Evolutionary conservation across 2,888 invertebrate species (phyloP), one percentile per base, ranked within the genome.

Genomic region (Xylota segnis): DNA sequence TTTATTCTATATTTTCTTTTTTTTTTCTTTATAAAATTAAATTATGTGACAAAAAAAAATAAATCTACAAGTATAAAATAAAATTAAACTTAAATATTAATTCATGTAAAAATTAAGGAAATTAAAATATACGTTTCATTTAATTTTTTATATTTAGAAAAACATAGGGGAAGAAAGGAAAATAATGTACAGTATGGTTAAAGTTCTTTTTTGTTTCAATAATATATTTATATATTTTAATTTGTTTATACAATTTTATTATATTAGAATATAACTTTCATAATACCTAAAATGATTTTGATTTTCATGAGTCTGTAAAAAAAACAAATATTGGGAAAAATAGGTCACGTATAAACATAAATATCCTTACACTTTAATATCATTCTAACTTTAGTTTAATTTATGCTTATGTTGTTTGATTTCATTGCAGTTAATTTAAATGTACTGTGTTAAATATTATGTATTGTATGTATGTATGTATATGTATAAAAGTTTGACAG

Each of bases 31-130:
- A 78, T 74, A 75, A 68, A 72, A 74, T 84, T 81, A 84, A 86
- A 75, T 84, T 84, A 81, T 81, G 43, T 84, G 32, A 61, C 76
- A 72, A 66, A 63, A 47, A n/a, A 29, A 74, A 66, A 68, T 63
- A 72, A 72, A 74, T 61, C 71, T 82, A 71, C 29, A n/a, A 29
- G 10, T 68, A 77, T 59, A 61, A 72, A 65, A 79, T 50, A 72
- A 71, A 72, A 79, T 43, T 45, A 86, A n/a, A 86, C 86, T 86
- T 86, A 86, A 59, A 66, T 12, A 65, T 72, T 65, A 78, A 65
- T 61, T 81, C 76, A 47, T 54, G 52, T 86, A 50, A 81, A 68
- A 45, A 71, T 86, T 84, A 81, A 86, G 81, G 84, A 86, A 86
- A 84, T 59, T 81, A 71, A 84, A 71, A 81, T 76, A 81, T 56